Conservation (phyloP, 2,888 invertebrate species). For the Cataglyphis rosenhaueri region DNA sequence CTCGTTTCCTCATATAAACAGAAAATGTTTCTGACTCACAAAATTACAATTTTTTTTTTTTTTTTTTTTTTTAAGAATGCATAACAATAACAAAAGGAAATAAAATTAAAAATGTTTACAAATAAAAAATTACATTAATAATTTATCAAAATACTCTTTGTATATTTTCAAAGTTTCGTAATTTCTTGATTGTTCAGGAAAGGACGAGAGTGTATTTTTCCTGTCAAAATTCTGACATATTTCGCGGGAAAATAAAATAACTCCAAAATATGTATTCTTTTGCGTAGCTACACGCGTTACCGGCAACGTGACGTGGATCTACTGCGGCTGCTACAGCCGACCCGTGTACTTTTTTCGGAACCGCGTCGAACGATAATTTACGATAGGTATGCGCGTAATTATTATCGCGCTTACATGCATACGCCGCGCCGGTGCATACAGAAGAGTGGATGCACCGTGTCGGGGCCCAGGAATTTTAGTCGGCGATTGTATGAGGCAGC, state of each 20-base stretch:
- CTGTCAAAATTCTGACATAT: not conserved
- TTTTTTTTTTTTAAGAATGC: not conserved
- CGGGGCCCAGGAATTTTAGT: slow-evolving; percentile 51
- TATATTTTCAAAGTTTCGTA: not conserved
- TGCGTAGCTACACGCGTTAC: slow-evolving; percentile 6
- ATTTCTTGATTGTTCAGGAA: not conserved
- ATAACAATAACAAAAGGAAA: not conserved
- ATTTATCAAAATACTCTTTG: not conserved
- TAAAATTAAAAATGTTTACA: not conserved
- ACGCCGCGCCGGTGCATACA: slow-evolving; percentile 32
- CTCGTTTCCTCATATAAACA: not conserved
- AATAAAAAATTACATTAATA: not conserved
- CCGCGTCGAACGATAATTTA: slow-evolving; percentile 51
- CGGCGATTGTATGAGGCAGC: slow-evolving; percentile 39
- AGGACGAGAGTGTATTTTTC: not conserved
- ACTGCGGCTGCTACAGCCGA: not conserved
- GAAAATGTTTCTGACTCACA: not conserved
- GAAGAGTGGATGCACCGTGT: slow-evolving; percentile 56
- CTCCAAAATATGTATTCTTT: not conserved
- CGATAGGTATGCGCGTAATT: slow-evolving; percentile 55
- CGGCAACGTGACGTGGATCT: slow-evolving; percentile 35
- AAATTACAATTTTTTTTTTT: not conserved
- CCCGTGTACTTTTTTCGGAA: slow-evolving; percentile 41
- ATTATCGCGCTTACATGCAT: slow-evolving; percentile 46
- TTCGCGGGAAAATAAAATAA: not conserved